Conservation (phyloP, 2,797 vertebrate species). For the Lemur catta region DNA sequence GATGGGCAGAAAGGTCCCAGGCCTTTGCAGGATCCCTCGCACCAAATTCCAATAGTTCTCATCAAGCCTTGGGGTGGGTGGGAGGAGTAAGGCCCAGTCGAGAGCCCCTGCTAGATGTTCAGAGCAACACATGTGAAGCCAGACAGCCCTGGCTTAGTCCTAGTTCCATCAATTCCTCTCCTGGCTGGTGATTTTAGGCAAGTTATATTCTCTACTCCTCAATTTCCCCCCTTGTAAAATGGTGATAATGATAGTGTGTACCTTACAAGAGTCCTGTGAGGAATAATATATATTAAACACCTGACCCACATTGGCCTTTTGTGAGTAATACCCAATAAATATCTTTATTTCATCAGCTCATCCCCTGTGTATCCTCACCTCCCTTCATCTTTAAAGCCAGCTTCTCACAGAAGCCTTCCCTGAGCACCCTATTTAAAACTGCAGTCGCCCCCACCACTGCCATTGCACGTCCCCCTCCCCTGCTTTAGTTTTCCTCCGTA, state of each 20-base stretch:
- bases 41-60: background rate
- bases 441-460: background rate
- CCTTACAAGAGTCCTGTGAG: background rate
- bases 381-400: background rate
- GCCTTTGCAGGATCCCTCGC: background rate
- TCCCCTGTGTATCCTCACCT: background rate
- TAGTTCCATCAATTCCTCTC: background rate
- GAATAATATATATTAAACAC: background rate
- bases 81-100: rapidly evolving
- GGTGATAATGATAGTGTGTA: background rate
- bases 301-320: background rate
- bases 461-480: background rate
- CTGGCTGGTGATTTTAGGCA: background rate
- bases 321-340: background rate
- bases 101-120: background rate
- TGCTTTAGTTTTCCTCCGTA: background rate
- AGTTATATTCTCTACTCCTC: background rate
- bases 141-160: too few species aligned
- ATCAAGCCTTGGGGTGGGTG: background rate
- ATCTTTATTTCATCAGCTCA: background rate
- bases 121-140: background rate
- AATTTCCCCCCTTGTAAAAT: background rate
- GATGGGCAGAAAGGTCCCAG: background rate
- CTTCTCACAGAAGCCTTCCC: background rate
- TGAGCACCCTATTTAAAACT: background rate